Evolutionary conservation across 2,113 vertebrate genomes (phyloP).

Genomic region (Tachycineta bicolor): DNA sequence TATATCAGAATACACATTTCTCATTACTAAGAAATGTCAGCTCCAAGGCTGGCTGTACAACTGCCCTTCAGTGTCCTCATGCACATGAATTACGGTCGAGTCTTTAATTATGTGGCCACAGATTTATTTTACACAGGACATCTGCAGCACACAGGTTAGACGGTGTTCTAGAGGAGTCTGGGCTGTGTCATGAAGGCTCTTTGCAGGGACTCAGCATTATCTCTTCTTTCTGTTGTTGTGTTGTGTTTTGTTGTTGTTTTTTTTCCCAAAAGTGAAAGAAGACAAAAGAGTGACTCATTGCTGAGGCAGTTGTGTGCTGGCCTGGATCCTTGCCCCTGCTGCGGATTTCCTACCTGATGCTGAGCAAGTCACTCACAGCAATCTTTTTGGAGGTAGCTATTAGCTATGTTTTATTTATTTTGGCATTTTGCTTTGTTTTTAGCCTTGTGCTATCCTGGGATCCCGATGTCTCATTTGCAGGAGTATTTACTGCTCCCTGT

Average conservation of each 20-base stretch:
- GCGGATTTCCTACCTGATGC: slow-evolving; percentile 25
- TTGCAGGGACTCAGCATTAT: neutral
- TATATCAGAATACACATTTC: neutral
- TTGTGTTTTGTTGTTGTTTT: neutral
- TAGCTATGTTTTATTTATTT: slow-evolving; percentile 52
- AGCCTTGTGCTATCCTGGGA: neutral
- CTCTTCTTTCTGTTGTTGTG: neutral
- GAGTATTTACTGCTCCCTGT: slow-evolving; percentile 25
- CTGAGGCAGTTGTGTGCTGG: neutral
- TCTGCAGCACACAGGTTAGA: neutral
- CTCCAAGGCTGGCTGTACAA: neutral
- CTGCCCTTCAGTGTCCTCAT: slow-evolving; percentile 25
- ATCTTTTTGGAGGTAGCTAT: slow-evolving; percentile 61
- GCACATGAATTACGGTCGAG: neutral
- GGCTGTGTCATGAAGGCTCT: neutral
- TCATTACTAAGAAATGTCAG: neutral
- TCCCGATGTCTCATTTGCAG: slow-evolving; percentile 16
- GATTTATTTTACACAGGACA: slow-evolving; percentile 41
- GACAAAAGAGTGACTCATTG: slow-evolving; percentile 24
- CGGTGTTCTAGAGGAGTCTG: neutral
- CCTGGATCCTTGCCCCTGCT: slow-evolving; percentile 2
- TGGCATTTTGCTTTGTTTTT: slow-evolving; percentile 40
- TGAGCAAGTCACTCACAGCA: slow-evolving; percentile 17
- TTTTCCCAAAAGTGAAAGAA: neutral
- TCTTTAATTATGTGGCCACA: slow-evolving; percentile 39